These are phyloP conservation scores for Lagocephalus sceleratus DNA, from an alignment of 2,797 vertebrate genomes.

Conservation along the genomic window DNA sequence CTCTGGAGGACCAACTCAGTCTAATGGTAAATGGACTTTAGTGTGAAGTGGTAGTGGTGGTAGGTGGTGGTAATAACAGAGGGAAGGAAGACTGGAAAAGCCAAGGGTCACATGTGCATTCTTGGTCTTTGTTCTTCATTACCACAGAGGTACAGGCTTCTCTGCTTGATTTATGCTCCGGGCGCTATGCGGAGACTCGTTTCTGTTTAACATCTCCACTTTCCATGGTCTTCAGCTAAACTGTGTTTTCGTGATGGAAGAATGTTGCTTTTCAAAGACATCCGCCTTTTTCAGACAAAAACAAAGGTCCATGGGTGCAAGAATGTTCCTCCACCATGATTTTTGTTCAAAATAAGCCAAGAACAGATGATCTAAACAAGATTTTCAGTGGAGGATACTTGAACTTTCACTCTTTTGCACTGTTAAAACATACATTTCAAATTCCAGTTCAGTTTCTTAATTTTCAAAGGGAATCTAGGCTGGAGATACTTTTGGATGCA, in stretches of 20 bases:
- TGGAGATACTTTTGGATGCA: too few species aligned
- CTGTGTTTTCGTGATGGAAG: slow-evolving; percentile 39
- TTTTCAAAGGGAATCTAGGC: too few species aligned
- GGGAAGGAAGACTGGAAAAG: slow-evolving; percentile 46
- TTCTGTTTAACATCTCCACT: slow-evolving; percentile 33
- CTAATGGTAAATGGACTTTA: slow-evolving; percentile 56
- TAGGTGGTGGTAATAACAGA: slow-evolving; percentile 54
- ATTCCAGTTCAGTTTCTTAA: too few species aligned
- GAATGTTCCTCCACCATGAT: too few species aligned
- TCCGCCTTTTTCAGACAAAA: slow-evolving; percentile 68
- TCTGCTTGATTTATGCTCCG: slow-evolving; percentile 34
- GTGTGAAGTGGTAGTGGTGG: slow-evolving; percentile 48
- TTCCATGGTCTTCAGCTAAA: slow-evolving; percentile 25
- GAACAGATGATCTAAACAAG: too few species aligned
- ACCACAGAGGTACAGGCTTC: slow-evolving; percentile 20
- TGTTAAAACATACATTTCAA: too few species aligned
- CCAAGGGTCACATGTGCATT: slow-evolving; percentile 44
- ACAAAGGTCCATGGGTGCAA: slow-evolving; percentile 29
- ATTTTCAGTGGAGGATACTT: too few species aligned
- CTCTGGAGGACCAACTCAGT: slow-evolving; percentile 41
- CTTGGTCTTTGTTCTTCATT: slow-evolving; percentile 50
- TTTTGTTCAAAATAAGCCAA: neutral
- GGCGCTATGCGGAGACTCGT: slow-evolving; percentile 54
- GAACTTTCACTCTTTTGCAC: too few species aligned
- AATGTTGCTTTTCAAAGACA: slow-evolving; percentile 49